These are phyloP conservation scores for Tridacna gigas DNA, from an alignment of 2,888 invertebrate genomes.

Conservation along the genomic window DNA sequence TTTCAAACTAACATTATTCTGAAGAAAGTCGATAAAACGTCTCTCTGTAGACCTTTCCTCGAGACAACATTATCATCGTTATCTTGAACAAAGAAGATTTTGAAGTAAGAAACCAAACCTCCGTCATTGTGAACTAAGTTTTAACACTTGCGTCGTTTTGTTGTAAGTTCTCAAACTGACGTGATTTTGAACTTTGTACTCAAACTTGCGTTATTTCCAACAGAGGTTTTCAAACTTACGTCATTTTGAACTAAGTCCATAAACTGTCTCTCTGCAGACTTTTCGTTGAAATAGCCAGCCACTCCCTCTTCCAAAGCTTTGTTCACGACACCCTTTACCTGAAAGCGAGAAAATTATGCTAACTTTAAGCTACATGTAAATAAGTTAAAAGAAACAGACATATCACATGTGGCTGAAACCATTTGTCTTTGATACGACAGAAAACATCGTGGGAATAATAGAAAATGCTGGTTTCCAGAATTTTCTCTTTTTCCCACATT, in stretches of 20 bases:
- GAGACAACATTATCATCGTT: too few relatives aligned
- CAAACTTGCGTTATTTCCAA: too few relatives aligned
- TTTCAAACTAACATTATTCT: conserved; percentile 67
- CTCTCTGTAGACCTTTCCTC: conserved; percentile 50
- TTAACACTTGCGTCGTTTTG: too few relatives aligned
- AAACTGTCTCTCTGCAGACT: conserved; percentile 61
- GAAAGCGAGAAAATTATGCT: conserved; percentile 32
- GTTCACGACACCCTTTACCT: conserved; percentile 74
- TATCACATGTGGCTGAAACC: too few relatives aligned
- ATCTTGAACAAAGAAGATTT: too few relatives aligned
- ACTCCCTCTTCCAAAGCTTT: conserved; percentile 75
- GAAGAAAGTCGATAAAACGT: conserved; percentile 75
- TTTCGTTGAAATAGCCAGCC: conserved; percentile 66
- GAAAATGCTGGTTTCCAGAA: background rate
- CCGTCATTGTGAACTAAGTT: too few relatives aligned
- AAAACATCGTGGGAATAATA: background rate
- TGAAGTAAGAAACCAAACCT: too few relatives aligned
- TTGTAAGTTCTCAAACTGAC: too few relatives aligned
- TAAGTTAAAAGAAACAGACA: too few relatives aligned
- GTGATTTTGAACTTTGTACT: too few relatives aligned
- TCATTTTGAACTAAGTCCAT: conserved; percentile 76
- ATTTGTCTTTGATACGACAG: too few relatives aligned
- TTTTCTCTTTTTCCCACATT: background rate
- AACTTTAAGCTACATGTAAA: too few relatives aligned
- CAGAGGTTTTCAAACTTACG: conserved; percentile 52